Evolutionary conservation across 2,113 vertebrate genomes (phyloP), one percentile per base, ranked within the genome.

Genomic region (Montifringilla adamsi): DNA sequence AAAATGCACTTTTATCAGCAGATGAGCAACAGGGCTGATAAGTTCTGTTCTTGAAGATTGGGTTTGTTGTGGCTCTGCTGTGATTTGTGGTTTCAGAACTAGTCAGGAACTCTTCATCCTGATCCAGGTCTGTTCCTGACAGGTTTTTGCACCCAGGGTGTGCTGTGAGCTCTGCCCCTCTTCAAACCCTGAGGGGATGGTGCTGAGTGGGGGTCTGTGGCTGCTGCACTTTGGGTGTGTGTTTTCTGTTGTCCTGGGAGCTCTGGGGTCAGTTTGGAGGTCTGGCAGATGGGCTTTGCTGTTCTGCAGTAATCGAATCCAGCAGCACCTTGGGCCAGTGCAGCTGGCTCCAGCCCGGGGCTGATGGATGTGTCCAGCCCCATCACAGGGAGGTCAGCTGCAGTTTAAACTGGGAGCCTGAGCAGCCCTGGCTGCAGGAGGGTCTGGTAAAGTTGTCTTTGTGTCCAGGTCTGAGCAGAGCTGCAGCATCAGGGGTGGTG

Each of bases 251-350:
- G 24, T 66, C 56, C 84, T 30, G 5, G 46, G 39, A n/a, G 80
- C 26, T 4, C 7, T 0, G 3, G 84, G 3, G 17, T 85, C 3
- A 0, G 6, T 64, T 7, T 28, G 88, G 74, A 79, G 92, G 3
- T 30, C 70, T 64, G 85, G 87, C 95, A 95, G 95, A 91, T 96
- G 96, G 96, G 53, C 2, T 73, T 91, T 66, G 95, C 90, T 37
- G 62, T 18, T 76, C 6, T 5, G 70, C 63, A 1, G 72, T 83
- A 85, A 95, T 92, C 39, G 21, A 58, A 86, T 89, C 46, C 90
- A 88, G 83, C 63, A 43, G 53, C 95, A 39, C 93, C 95, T 39
- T 18, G 83, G 90, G 82, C 1, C 23, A 26, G 77, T 59, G 87
- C 95, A 95, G 93, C 95, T 92, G 89, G 52, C 72, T 62, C 2